Evolutionary conservation across 1,140 invertebrate species (phyloP).

Genomic region (Bombus balteatus): DNA sequence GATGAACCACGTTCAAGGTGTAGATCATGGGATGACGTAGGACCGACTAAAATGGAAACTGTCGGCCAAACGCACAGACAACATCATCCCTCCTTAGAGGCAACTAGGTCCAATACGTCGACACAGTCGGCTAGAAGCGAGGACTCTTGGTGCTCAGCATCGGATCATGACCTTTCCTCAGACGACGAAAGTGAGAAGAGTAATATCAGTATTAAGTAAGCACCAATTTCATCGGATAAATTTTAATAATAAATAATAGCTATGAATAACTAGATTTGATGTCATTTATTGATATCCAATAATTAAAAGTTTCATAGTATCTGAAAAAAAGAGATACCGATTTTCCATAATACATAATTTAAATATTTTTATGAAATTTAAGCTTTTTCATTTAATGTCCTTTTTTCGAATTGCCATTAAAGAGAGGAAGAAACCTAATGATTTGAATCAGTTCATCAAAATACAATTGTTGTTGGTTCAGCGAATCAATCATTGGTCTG

Average conservation of each 20-base stretch:
- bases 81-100: constrained; percentile 76
- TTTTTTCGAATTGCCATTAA: background rate
- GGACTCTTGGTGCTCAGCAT: constrained; percentile 85
- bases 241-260: background rate
- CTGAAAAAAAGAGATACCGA: background rate
- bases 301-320: background rate
- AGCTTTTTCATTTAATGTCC: background rate
- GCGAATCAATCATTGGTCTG: background rate
- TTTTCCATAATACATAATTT: background rate
- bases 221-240: constrained; percentile 12
- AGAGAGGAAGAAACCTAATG: background rate
- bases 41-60: constrained; percentile 79
- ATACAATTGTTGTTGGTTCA: constrained; percentile 1
- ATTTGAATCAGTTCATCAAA: background rate
- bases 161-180: constrained; percentile 85
- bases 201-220: constrained; percentile 84
- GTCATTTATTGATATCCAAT: background rate
- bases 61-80: constrained; percentile 73
- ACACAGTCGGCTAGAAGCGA: constrained; percentile 83
- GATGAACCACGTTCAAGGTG: constrained; percentile 85
- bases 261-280: too few relatives aligned
- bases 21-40: constrained; percentile 85
- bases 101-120: constrained; percentile 78
- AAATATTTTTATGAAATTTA: background rate
- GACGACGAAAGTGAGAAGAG: constrained; percentile 86